Evolutionary conservation across 1,140 invertebrate species (phyloP).

Genomic region (Atta texana): DNA sequence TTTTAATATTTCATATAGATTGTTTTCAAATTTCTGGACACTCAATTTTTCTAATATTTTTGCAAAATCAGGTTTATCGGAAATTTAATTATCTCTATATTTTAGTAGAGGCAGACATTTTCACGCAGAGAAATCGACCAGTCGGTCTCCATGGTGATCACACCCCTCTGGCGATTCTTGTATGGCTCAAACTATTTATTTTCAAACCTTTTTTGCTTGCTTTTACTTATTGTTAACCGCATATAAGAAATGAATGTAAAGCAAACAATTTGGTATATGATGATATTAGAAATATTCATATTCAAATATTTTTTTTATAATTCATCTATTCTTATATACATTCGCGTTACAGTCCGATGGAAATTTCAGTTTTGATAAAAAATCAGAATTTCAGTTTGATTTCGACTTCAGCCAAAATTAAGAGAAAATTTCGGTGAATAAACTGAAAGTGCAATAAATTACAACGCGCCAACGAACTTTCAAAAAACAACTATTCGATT

Average conservation of each 20-base stretch:
- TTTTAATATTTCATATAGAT: not conserved
- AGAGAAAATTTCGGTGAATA: too few relatives aligned
- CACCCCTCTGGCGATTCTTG: constrained; percentile 64
- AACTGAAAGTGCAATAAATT: too few relatives aligned
- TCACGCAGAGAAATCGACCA: constrained; percentile 77
- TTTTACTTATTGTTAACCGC: not conserved
- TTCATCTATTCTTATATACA: not conserved
- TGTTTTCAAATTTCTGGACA: not conserved
- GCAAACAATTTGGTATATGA: not conserved
- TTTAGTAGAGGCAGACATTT: constrained; percentile 22
- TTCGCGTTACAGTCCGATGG: too few relatives aligned
- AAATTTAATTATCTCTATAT: constrained; percentile 7
- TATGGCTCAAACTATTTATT: not conserved
- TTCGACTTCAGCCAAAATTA: too few relatives aligned
- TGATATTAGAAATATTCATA: not conserved
- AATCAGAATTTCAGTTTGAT: too few relatives aligned
- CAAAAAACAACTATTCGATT: too few relatives aligned
- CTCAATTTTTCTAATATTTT: not conserved
- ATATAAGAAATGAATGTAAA: not conserved
- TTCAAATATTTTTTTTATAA: not conserved
- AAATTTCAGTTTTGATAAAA: too few relatives aligned
- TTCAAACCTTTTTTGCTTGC: constrained; percentile 8
- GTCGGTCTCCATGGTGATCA: constrained; percentile 80
- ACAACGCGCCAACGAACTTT: too few relatives aligned
- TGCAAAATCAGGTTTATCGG: not conserved